A percentile compares a stretch with the other conserved stretches of the same genome.
phyloP scores from a whole-genome alignment of 2,797 vertebrate genomes.

The Notolepis coatsorum region DNA sequence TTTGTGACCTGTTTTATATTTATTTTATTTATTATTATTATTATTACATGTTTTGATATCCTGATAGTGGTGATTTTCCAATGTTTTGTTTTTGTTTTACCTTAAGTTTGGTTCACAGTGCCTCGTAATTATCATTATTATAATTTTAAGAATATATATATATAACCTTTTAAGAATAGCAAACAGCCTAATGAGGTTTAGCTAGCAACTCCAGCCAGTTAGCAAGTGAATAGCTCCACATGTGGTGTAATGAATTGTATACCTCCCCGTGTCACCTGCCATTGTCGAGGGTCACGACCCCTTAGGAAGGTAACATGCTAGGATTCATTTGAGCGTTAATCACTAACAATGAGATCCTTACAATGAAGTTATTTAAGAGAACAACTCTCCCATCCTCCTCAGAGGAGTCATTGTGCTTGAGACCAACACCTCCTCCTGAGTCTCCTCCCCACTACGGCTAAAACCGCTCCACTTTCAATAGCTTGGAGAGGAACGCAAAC shows the following conservation, averaged over 20 bases:
- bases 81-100: too few relatives aligned
- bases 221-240: constrained; percentile 46
- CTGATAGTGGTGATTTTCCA: background rate
- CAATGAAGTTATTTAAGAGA: constrained; percentile 64
- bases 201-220: constrained; percentile 12
- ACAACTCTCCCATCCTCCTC: constrained; percentile 1
- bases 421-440: constrained; percentile 26
- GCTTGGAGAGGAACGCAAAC: constrained; percentile 44
- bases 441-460: constrained; percentile 17
- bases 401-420: constrained; percentile 46
- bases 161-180: too few relatives aligned
- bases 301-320: constrained; percentile 48
- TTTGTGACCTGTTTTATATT: background rate
- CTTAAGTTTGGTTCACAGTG: too few relatives aligned
- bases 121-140: too few relatives aligned
- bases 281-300: constrained; percentile 28
- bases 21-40: background rate
- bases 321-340: constrained; percentile 50
- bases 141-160: too few relatives aligned
- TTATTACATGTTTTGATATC: background rate
- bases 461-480: constrained; percentile 10
- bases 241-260: constrained; percentile 41
- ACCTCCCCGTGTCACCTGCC: too few relatives aligned
- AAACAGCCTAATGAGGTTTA: too few relatives aligned
- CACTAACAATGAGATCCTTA: constrained; percentile 50